These are phyloP conservation scores for Oceanodroma tethys DNA, from an alignment of 2,113 vertebrate species.

Conservation along the genomic window DNA sequence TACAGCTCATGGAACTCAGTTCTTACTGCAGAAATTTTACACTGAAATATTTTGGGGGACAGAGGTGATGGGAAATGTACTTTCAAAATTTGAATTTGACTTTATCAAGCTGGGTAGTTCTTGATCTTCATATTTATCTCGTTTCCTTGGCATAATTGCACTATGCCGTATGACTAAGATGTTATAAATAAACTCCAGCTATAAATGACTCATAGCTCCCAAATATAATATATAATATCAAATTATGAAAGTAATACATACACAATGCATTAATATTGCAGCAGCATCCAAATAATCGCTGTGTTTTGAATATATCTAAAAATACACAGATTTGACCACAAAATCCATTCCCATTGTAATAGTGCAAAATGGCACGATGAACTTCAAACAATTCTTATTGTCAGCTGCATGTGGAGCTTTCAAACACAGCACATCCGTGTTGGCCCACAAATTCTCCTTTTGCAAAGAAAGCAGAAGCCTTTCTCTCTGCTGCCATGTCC, in stretches of 20 bases:
- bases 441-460: background rate
- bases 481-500: background rate
- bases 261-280: background rate
- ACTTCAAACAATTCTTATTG: background rate
- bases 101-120: background rate
- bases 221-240: background rate
- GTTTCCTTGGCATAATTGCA: background rate
- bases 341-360: background rate
- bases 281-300: background rate
- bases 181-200: background rate
- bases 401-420: background rate
- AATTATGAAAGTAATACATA: background rate
- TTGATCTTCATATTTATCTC: background rate
- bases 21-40: background rate
- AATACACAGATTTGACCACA: background rate
- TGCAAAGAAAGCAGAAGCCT: background rate
- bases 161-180: background rate
- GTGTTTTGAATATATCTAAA: background rate
- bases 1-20: background rate
- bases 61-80: background rate
- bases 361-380: background rate
- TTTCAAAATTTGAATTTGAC: background rate
- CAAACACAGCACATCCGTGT: background rate
- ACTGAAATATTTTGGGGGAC: background rate
- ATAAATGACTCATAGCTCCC: background rate